Evolutionary conservation across 1,140 invertebrate genomes (phyloP).

Genomic region (Spodoptera litura): DNA sequence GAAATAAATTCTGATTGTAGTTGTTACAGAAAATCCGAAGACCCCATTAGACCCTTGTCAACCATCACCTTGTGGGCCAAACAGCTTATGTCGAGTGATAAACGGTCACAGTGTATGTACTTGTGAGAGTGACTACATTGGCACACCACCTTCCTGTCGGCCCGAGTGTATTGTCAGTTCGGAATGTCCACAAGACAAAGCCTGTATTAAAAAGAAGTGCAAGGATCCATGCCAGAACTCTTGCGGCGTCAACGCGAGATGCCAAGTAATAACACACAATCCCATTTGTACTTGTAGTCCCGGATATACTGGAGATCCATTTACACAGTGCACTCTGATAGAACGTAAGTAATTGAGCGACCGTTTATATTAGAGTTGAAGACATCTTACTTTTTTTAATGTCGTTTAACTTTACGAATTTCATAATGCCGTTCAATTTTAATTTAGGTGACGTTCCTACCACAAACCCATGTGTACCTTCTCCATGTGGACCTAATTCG

Average conservation of each 20-base stretch:
- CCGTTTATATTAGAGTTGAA: no score
- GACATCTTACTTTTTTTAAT: neutral
- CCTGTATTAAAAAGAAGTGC: constrained; percentile 94
- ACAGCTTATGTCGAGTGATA: constrained; percentile 91
- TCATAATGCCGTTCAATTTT: neutral
- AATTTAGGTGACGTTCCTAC: constrained; percentile 64
- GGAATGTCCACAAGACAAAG: constrained; percentile 93
- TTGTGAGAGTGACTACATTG: constrained; percentile 91
- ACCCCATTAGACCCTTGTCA: constrained; percentile 88
- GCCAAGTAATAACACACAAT: constrained; percentile 94
- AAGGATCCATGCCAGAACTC: constrained; percentile 92
- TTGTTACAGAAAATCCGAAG: constrained; percentile 60
- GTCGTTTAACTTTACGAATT: neutral
- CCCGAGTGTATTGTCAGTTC: constrained; percentile 94
- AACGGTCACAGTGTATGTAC: constrained; percentile 93
- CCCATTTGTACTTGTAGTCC: constrained; percentile 92
- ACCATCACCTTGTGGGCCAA: constrained; percentile 93
- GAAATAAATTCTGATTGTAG: constrained; percentile 52
- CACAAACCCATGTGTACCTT: constrained; percentile 88
- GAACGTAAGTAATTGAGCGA: constrained; percentile 84
- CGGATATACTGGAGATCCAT: constrained; percentile 93
- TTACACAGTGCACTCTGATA: constrained; percentile 88
- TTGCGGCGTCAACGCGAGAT: constrained; percentile 93
- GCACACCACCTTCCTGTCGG: constrained; percentile 92
- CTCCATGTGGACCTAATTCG: constrained; percentile 93